Conservation (phyloP, 2,113 vertebrate species). For the Salvelinus namaycush region DNA sequence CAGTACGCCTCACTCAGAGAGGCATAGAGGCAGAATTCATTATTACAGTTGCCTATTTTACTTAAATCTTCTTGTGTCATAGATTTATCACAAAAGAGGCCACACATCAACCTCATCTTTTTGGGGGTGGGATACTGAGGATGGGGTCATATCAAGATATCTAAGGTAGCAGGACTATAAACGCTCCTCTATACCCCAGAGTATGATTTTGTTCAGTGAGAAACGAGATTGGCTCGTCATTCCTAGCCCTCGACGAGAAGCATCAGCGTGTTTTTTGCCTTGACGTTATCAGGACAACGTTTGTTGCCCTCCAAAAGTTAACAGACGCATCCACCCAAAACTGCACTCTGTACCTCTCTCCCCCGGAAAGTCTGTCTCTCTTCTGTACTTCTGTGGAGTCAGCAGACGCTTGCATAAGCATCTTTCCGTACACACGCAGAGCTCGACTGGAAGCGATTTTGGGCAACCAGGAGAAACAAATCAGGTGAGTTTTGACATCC, state of each 20-base stretch:
- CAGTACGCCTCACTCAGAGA: slow-evolving; percentile 62
- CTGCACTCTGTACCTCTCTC: slow-evolving; percentile 42
- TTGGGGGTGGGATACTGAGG: slow-evolving; percentile 35
- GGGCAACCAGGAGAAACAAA: slow-evolving; percentile 15
- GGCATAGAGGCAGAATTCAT: slow-evolving; percentile 70
- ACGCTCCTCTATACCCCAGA: slow-evolving; percentile 31
- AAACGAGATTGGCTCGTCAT: slow-evolving; percentile 27
- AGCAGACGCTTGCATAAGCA: slow-evolving; percentile 41
- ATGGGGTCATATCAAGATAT: slow-evolving; percentile 59
- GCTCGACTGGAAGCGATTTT: neutral
- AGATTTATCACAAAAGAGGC: no score
- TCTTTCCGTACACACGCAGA: slow-evolving; percentile 10
- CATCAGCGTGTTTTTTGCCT: slow-evolving; percentile 8
- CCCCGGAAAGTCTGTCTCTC: neutral
- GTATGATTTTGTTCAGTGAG: slow-evolving; percentile 47
- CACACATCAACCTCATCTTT: slow-evolving; percentile 62
- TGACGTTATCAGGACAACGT: slow-evolving; percentile 54
- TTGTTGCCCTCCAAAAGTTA: slow-evolving; percentile 65
- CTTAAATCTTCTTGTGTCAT: slow-evolving; percentile 67
- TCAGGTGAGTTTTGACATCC: slow-evolving; percentile 34
- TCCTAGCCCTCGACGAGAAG: slow-evolving; percentile 32
- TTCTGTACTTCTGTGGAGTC: slow-evolving; percentile 32
- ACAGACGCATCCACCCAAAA: slow-evolving; percentile 36
- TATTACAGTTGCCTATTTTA: slow-evolving; percentile 77
- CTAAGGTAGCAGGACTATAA: slow-evolving; percentile 51